Percentiles rank a stretch among this genome's conserved stretches.
Evolutionary conservation across 2,113 vertebrate species (phyloP).

Genomic region (Otus sunia): DNA sequence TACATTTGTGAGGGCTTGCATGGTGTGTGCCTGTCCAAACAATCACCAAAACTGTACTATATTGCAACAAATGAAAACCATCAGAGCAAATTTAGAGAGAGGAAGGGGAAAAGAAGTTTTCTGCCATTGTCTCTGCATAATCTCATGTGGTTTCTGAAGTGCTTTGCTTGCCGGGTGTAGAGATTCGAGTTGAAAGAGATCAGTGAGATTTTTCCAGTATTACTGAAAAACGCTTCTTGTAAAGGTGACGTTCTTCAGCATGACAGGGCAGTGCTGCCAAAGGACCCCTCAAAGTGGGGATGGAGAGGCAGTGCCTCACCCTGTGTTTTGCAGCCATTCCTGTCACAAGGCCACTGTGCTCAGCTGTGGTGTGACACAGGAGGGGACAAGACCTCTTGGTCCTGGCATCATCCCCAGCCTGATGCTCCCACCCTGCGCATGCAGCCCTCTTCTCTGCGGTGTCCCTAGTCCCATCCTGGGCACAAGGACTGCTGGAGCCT

Average conservation of each 20-base stretch:
- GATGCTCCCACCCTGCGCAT: fast-evolving
- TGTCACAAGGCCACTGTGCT: neutral
- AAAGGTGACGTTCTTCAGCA: fast-evolving
- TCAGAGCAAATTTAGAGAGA: neutral
- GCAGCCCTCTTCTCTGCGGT: neutral
- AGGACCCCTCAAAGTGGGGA: neutral
- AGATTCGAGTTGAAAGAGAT: neutral
- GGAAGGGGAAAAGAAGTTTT: neutral
- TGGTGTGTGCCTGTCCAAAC: neutral
- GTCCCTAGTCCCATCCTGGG: neutral
- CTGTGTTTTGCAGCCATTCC: neutral
- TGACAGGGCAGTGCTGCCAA: fast-evolving
- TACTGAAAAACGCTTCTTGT: neutral
- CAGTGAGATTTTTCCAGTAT: neutral
- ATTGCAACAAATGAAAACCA: neutral
- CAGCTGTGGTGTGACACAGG: fast-evolving
- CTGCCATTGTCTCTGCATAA: neutral
- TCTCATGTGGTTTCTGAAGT: neutral
- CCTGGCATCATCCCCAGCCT: neutral
- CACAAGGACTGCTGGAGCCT: neutral
- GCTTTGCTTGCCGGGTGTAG: neutral
- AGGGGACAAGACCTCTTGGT: neutral
- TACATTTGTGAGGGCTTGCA: neutral
- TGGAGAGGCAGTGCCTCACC: fast-evolving
- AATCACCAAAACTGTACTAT: neutral